These are phyloP conservation scores for Epizoanthus scotinus DNA, from an alignment of 92 coral and sea anemone species.

Conservation along the genomic window DNA sequence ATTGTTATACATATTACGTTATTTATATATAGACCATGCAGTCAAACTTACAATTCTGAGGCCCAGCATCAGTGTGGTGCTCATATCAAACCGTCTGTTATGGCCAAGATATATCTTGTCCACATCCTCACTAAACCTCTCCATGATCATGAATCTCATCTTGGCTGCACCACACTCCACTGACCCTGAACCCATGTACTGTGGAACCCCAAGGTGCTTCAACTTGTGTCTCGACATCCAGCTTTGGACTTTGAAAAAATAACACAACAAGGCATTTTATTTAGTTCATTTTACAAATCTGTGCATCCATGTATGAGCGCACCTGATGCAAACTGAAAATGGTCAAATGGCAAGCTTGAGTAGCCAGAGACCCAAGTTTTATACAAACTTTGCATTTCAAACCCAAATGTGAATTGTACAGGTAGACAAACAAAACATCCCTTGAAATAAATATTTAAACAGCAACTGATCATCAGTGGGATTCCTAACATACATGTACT, in stretches of 20 bases:
- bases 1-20: no score
- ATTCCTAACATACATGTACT: no score
- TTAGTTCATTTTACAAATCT: not conserved
- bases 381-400: not conserved
- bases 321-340: not conserved
- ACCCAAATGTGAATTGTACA: not conserved
- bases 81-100: slow-evolving; percentile 76
- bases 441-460: no score
- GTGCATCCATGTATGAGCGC: not conserved
- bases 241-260: slow-evolving; percentile 56
- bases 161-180: slow-evolving; percentile 70
- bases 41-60: slow-evolving; percentile 83
- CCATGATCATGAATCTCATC: slow-evolving; percentile 94
- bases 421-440: no score
- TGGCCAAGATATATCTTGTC: slow-evolving; percentile 69
- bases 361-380: not conserved
- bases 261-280: not conserved
- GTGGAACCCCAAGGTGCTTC: slow-evolving; percentile 92
- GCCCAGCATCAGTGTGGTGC: slow-evolving; percentile 79
- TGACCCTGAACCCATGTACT: slow-evolving; percentile 86
- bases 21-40: not conserved
- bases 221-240: slow-evolving; percentile 85
- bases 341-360: not conserved
- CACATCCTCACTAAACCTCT: slow-evolving; percentile 88
- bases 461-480: no score